phyloP scores from a whole-genome alignment of 2,113 vertebrate species.

The Toxostoma redivivum region DNA sequence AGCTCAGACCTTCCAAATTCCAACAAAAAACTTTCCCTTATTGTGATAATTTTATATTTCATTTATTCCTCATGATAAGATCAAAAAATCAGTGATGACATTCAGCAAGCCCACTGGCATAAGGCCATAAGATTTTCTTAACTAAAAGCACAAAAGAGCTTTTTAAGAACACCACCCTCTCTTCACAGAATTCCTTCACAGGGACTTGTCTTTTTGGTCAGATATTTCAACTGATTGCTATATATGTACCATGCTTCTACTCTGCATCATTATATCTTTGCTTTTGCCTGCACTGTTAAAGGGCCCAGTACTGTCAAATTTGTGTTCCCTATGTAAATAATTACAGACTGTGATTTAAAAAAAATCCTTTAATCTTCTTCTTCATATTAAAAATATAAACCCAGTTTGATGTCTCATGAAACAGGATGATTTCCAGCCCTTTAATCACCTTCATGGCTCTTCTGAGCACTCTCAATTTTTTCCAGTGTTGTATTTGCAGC shows the following conservation, averaged over 20 bases:
- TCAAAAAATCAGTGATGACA: not conserved
- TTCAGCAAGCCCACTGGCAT: not conserved
- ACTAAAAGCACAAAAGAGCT: not conserved
- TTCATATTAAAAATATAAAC: slow-evolving; percentile 8
- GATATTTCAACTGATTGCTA: not conserved
- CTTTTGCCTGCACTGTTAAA: not conserved
- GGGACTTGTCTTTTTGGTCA: not conserved
- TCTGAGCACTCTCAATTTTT: not conserved
- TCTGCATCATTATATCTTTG: not conserved
- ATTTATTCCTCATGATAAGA: not conserved
- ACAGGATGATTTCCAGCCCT: not conserved
- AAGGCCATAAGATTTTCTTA: not conserved
- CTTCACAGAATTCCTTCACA: not conserved
- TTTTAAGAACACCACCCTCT: not conserved
- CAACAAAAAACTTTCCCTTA: not conserved
- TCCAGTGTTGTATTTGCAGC: not conserved
- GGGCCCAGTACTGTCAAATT: not conserved
- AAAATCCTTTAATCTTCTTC: not conserved
- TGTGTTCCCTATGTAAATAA: not conserved
- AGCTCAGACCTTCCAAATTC: not conserved
- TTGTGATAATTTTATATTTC: not conserved
- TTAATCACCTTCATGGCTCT: not conserved
- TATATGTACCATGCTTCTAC: not conserved
- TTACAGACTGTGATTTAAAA: not conserved
- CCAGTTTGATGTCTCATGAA: not conserved